Evolutionary conservation across 2,113 vertebrate species (phyloP).

Genomic region (Psephotus haematonotus): DNA sequence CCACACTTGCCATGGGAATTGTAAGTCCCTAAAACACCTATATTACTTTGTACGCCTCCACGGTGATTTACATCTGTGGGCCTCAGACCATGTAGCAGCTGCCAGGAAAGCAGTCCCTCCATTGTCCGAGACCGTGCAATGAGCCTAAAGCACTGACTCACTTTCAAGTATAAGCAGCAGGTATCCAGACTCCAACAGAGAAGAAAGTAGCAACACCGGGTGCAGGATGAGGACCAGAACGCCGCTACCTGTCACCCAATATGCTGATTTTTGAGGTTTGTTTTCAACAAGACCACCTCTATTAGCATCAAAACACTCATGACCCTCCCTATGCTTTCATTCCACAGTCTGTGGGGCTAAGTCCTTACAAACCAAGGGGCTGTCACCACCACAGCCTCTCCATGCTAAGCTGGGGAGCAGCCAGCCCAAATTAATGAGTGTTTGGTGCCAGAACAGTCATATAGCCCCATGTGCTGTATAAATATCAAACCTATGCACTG

Average conservation of each 20-base stretch:
- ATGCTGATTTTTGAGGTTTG: neutral
- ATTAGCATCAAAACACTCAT: neutral
- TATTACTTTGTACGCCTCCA: neutral
- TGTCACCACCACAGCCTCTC: neutral
- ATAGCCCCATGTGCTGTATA: rapidly evolving
- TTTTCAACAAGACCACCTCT: neutral
- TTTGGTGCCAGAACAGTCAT: neutral
- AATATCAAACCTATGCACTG: neutral
- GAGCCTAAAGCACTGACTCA: neutral
- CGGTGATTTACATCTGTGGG: neutral
- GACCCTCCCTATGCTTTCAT: neutral
- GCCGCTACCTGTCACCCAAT: neutral
- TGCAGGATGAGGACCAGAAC: neutral
- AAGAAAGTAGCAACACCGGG: neutral
- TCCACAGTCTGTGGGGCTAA: neutral
- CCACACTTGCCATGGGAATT: neutral
- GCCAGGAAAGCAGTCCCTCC: neutral
- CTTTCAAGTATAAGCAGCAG: neutral
- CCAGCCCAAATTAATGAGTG: neutral
- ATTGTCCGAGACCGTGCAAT: neutral
- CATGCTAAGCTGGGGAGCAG: neutral
- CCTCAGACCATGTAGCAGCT: neutral
- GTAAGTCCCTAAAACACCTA: neutral
- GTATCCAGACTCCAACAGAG: neutral
- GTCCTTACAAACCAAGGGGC: neutral